Evolutionary conservation across 64 coral and sea anemone genomes (phyloP).

Genomic region (Cladopsammia gracilis): DNA sequence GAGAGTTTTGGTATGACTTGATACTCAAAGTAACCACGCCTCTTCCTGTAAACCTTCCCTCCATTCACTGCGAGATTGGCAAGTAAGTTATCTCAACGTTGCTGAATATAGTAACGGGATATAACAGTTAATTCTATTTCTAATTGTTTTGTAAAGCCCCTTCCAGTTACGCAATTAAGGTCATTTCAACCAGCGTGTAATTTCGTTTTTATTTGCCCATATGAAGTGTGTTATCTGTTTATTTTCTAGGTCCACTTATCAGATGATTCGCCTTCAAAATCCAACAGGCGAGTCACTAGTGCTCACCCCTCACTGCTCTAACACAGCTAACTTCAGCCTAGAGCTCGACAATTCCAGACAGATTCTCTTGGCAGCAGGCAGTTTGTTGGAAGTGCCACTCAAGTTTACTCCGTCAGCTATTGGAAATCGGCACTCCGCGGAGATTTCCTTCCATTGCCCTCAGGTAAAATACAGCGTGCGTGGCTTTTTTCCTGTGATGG

Average conservation of each 20-base stretch:
- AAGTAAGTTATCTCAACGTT: conserved; percentile 54
- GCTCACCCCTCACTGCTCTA: conserved; percentile 80
- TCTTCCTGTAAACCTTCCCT: conserved; percentile 77
- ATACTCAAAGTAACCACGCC: conserved; percentile 78
- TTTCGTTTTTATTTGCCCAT: not conserved
- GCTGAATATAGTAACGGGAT: no score
- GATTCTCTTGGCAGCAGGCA: conserved; percentile 68
- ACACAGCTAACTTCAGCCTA: conserved; percentile 57
- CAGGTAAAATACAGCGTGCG: conserved; percentile 63
- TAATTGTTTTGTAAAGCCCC: no score
- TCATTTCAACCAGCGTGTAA: no score
- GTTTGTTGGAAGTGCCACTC: conserved; percentile 84
- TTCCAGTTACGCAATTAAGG: no score
- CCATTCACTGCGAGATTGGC: conserved; percentile 88
- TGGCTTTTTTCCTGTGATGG: not conserved
- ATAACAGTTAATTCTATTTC: no score
- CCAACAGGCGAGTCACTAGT: conserved; percentile 80
- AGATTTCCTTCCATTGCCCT: conserved; percentile 90
- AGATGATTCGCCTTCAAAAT: conserved; percentile 94
- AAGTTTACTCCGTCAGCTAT: conserved; percentile 95
- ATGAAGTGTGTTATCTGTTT: not conserved
- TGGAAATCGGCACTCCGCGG: conserved; percentile 83
- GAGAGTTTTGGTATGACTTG: conserved; percentile 96
- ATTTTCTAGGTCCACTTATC: conserved; percentile 77
- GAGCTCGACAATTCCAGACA: conserved; percentile 43